phyloP scores from a whole-genome alignment of 2,113 vertebrate genomes.

The Carlito syrichta region DNA sequence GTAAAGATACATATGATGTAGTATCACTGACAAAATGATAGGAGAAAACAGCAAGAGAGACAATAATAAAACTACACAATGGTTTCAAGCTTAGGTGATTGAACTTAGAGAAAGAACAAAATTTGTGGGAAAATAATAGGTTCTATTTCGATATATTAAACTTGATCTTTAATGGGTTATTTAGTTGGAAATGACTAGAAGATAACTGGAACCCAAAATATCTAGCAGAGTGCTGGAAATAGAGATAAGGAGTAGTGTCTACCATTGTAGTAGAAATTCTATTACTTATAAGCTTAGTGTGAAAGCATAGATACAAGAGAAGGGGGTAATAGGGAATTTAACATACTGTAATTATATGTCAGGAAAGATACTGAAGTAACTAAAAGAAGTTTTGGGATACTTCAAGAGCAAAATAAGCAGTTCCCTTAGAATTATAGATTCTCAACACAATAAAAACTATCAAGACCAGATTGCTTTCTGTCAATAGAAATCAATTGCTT shows the following conservation, averaged over 20 bases:
- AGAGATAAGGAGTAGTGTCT: background rate
- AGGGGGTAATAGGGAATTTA: background rate
- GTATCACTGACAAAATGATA: background rate
- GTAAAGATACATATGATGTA: background rate
- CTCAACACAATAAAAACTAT: background rate
- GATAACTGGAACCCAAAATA: background rate
- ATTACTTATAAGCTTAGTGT: background rate
- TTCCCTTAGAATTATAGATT: constrained; percentile 37
- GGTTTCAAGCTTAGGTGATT: background rate
- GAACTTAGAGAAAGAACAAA: background rate
- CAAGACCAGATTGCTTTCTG: constrained; percentile 48
- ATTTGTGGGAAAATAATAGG: background rate
- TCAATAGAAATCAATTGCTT: constrained; percentile 66
- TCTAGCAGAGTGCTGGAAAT: background rate
- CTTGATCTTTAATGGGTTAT: background rate
- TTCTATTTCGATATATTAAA: background rate
- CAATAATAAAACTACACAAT: background rate
- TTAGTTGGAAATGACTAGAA: background rate
- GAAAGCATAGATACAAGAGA: background rate
- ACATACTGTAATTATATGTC: background rate
- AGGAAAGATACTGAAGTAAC: constrained; percentile 24
- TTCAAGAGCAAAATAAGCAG: constrained; percentile 45
- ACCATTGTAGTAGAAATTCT: background rate
- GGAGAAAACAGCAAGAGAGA: background rate
- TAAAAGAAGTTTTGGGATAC: background rate